Evolutionary conservation across 1,140 invertebrate species (phyloP).

Genomic region (Hesperophylax magnus): DNA sequence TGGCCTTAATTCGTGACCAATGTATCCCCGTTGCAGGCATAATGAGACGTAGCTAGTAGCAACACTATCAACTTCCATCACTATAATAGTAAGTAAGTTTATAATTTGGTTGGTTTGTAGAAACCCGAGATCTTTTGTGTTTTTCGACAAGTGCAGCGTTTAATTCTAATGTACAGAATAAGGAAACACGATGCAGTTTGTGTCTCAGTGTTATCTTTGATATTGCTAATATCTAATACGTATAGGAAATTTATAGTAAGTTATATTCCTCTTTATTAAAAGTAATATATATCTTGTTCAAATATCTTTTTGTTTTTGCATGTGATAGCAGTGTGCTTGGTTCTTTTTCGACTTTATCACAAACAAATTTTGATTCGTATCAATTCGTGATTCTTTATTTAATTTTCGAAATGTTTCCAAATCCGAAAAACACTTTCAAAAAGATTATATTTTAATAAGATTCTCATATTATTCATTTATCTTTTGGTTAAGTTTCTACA

Average conservation of each 20-base stretch:
- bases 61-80: constrained; percentile 49
- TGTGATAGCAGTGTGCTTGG: constrained; percentile 47
- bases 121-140: constrained; percentile 55
- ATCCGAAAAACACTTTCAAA: no score
- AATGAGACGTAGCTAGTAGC: constrained; percentile 4
- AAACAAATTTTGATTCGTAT: no score
- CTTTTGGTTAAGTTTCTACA: no score
- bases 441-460: no score
- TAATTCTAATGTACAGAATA: constrained; percentile 58
- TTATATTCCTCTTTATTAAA: constrained; percentile 49
- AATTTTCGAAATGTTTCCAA: no score
- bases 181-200: constrained; percentile 54
- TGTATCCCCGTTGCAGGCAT: constrained; percentile 29
- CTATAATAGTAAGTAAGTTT: constrained; percentile 55
- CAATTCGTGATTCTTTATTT: no score
- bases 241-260: constrained; percentile 47
- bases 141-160: constrained; percentile 57
- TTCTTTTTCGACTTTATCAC: neutral
- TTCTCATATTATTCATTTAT: no score
- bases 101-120: constrained; percentile 57
- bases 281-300: constrained; percentile 40
- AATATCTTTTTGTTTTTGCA: constrained; percentile 46
- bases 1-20: constrained; percentile 40
- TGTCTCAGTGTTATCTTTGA: constrained; percentile 51
- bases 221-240: constrained; percentile 56